Evolutionary conservation across 1,140 invertebrate species (phyloP).

Genomic region (Cydia pomonella): DNA sequence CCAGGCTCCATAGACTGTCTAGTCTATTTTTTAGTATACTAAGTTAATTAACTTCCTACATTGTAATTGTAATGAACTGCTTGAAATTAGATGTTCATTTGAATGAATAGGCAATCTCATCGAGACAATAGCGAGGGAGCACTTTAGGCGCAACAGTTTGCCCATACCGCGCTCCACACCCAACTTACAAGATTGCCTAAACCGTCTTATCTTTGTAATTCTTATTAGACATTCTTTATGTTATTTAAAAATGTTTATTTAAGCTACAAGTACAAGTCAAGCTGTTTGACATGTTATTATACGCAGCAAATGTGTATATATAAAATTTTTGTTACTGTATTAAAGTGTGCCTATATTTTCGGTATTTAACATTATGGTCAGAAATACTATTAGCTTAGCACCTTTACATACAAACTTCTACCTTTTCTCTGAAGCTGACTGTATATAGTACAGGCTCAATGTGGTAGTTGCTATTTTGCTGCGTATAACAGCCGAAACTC

Average conservation of each 20-base stretch:
- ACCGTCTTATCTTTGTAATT: conserved; percentile 20
- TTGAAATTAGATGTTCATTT: conserved; percentile 31
- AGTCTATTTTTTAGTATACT: no score
- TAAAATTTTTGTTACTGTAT: no score
- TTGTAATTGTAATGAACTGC: not conserved
- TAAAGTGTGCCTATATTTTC: no score
- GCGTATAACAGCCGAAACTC: not conserved
- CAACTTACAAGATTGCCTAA: not conserved
- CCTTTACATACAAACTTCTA: no score
- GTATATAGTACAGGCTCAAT: not conserved
- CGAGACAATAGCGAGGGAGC: conserved; percentile 40
- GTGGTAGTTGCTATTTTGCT: not conserved
- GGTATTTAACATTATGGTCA: no score
- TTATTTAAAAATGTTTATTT: conserved; percentile 12
- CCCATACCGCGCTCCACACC: conserved; percentile 39
- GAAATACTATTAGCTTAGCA: no score
- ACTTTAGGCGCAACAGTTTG: conserved; percentile 50
- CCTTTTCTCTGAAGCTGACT: no score
- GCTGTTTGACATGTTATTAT: no score
- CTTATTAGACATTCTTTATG: not conserved
- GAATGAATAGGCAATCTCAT: conserved; percentile 46
- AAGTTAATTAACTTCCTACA: not conserved
- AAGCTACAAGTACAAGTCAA: not conserved
- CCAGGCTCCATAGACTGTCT: no score
- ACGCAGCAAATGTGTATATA: no score